Evolutionary conservation across 2,797 vertebrate species (phyloP).

Genomic region (Peromyscus attwateri): DNA sequence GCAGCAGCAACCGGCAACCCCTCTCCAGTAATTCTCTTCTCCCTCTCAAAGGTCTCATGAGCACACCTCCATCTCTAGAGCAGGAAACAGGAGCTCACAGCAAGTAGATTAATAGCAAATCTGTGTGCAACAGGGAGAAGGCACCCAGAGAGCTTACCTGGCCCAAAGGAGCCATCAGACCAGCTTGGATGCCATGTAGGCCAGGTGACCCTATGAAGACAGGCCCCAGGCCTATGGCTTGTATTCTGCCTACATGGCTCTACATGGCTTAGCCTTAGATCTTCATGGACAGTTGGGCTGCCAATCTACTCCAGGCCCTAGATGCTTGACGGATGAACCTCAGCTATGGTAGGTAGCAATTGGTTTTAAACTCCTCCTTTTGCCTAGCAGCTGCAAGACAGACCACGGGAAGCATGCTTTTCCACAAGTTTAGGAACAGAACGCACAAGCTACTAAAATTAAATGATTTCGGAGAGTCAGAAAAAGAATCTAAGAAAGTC

Average conservation of each 20-base stretch:
- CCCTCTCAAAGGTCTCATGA: no score
- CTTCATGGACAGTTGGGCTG: no score
- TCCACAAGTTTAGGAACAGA: not conserved
- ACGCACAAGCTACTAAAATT: not conserved
- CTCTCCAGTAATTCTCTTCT: not conserved
- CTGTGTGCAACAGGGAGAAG: not conserved
- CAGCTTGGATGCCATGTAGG: not conserved
- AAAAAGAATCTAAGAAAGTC: not conserved
- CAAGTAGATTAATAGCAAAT: not conserved
- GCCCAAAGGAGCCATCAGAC: no score
- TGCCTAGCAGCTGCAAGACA: not conserved
- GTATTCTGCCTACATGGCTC: not conserved
- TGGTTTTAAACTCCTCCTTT: no score
- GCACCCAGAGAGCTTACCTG: no score
- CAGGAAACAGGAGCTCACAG: not conserved
- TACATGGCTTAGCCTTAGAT: not conserved
- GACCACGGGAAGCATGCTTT: no score
- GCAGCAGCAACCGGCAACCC: not conserved
- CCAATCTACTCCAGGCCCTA: not conserved
- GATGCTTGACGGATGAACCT: rapidly evolving
- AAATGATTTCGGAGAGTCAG: not conserved
- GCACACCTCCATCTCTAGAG: no score
- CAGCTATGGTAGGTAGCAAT: not conserved
- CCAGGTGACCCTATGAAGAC: not conserved
- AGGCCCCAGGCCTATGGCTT: not conserved